Base-by-base conservation (phyloP, 1,140 invertebrate genomes). In the Pogonus chalceus region DNA sequence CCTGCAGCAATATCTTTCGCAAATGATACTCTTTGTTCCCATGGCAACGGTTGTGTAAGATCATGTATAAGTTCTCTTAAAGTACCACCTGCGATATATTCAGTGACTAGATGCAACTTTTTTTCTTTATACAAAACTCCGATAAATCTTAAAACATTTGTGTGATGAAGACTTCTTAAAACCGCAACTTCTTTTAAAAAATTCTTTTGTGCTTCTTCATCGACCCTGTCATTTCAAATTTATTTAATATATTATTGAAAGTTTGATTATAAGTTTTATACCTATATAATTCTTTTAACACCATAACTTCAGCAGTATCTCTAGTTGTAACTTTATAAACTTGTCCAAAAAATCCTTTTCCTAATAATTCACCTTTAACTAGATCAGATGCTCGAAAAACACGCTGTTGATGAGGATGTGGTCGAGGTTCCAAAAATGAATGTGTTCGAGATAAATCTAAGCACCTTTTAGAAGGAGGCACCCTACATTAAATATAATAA, bases 161-260 rank as follows among this genome's bases (percentile, higher is more conserved):
- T 84, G 72, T 96, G 92, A 61, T 87, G 81, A 46, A 96, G 74
- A 50, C 87, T 89, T 9, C 91, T 78, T 23, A 96, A 73, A 16
- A 96, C 90, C 7, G 91, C 92, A 39, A 92, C 88, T 79, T 96
- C 92, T 76, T 95, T 94, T 12, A 96, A 73, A 69, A 96, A 95
- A 72, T 92, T 93, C 60, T 88, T 86, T 64, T 96, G 91, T 0
- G 92, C 92, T 65, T 92, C 90, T 69, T 94, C 92, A 65, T 96
- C 92, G 20, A 95, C 89, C 51, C 90, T 78, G 26, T 31, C 4
- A 31, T 31, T 31, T 7, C 26, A 4, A 31, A 7, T 31, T 7
- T 31, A 7, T 31, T 7, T 14, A 31, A 31, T 31, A 14, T 31
- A 7, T 31, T 14, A 31, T 14, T 14, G 14, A 14, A 31, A 31